Conservation (phyloP, 64 coral and sea anemone genomes). For the Platygyra sinensis region DNA sequence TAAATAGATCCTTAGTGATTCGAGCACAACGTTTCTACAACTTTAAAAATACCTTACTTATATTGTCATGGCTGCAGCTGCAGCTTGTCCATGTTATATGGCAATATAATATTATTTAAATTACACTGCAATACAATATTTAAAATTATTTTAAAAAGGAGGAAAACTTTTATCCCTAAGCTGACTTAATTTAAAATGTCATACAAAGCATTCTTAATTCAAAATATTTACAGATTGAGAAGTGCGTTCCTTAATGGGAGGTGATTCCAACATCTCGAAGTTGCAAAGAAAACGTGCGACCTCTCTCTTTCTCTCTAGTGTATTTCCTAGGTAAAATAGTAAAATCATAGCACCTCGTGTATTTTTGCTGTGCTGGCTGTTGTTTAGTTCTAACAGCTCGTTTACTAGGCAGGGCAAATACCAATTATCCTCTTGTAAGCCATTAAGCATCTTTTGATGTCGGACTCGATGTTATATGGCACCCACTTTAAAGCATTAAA, state of each 20-base stretch:
- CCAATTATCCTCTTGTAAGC: constrained; percentile 32
- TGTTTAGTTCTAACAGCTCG: neutral
- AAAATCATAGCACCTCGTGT: constrained; percentile 1
- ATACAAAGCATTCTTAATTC: too few species aligned
- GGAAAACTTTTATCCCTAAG: too few species aligned
- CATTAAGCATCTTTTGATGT: constrained; percentile 21
- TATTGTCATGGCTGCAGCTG: constrained; percentile 3
- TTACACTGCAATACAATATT: too few species aligned
- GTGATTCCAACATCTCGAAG: too few species aligned
- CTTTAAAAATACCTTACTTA: constrained; percentile 18
- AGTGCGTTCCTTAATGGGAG: too few species aligned
- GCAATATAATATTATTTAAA: constrained; percentile 23
- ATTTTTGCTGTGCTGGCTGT: constrained; percentile 30
- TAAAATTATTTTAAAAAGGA: too few species aligned
- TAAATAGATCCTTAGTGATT: constrained; percentile 26
- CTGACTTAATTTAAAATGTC: too few species aligned
- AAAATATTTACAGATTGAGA: too few species aligned
- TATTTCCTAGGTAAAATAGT: too few species aligned
- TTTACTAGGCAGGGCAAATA: constrained; percentile 37
- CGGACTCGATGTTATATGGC: too few species aligned
- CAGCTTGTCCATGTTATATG: constrained; percentile 9
- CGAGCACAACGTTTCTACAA: neutral
- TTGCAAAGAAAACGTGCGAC: too few species aligned
- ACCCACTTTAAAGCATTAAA: constrained; percentile 20
- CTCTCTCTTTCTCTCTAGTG: too few species aligned